Percentiles rank a stretch among this genome's conserved stretches.
phyloP scores from a whole-genome alignment of 2,113 vertebrate genomes.

The Nothocercus julius region DNA sequence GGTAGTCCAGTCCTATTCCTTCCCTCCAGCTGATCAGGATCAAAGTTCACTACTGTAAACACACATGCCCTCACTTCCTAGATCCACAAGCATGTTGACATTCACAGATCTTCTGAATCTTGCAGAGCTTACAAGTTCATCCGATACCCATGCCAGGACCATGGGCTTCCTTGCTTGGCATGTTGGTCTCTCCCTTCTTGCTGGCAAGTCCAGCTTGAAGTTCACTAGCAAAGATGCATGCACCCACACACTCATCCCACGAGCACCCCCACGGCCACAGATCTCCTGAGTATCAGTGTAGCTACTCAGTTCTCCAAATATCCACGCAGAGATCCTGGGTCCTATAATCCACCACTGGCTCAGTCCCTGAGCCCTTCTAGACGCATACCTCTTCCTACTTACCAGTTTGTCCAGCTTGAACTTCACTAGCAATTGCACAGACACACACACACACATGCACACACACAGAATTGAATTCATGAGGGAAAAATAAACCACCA shows the following conservation, averaged over 20 bases:
- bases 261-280: neutral
- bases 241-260: neutral
- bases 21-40: neutral
- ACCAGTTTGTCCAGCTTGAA: neutral
- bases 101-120: neutral
- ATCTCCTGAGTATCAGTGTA: neutral
- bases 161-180: neutral
- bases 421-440: neutral
- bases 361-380: neutral
- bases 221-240: neutral
- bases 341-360: neutral
- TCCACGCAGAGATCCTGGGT: neutral
- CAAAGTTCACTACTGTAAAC: neutral
- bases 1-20: neutral
- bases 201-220: neutral
- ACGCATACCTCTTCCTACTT: neutral
- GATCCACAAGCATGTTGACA: neutral
- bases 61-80: neutral
- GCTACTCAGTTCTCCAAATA: neutral
- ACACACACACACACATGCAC: rapidly evolving
- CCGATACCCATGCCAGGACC: neutral
- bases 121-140: neutral
- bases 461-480: neutral
- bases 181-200: neutral
- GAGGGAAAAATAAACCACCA: rapidly evolving